phyloP scores from a whole-genome alignment of 2,113 vertebrate genomes.

The Leptodactylus fuscus region DNA sequence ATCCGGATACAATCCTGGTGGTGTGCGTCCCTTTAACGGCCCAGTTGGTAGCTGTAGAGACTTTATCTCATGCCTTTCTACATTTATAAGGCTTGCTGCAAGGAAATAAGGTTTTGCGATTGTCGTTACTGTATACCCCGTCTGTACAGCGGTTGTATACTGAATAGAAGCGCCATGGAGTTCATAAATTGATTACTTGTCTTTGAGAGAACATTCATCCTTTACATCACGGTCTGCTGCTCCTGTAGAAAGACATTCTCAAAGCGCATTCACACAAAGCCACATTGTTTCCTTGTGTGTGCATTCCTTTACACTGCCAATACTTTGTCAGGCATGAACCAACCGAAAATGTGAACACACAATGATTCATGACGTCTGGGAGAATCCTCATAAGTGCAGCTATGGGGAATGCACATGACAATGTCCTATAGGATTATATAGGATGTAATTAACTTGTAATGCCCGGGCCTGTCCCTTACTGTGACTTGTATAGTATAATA shows the following conservation, averaged over 20 bases:
- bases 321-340: constrained; percentile 14
- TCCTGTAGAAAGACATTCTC: constrained; percentile 23
- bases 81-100: too few species aligned
- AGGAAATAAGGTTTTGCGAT: too few species aligned
- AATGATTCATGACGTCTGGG: background rate
- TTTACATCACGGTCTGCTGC: constrained; percentile 45
- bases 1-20: too few species aligned
- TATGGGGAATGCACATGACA: background rate
- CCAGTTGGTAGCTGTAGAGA: too few species aligned
- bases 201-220: constrained; percentile 30
- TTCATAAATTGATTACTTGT: constrained; percentile 26
- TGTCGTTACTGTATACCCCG: background rate
- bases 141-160: background rate
- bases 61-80: too few species aligned
- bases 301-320: constrained; percentile 23
- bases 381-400: background rate
- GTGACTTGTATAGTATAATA: background rate
- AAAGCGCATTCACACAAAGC: background rate
- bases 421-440: background rate
- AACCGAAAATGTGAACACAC: background rate
- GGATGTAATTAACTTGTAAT: background rate
- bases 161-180: background rate
- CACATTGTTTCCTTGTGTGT: constrained; percentile 16
- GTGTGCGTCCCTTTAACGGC: too few species aligned
- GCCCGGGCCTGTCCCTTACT: background rate